Percentiles rank a stretch among this genome's conserved stretches.
Conservation (phyloP, 2,797 vertebrate species). For the Epinephelus coioides region DNA sequence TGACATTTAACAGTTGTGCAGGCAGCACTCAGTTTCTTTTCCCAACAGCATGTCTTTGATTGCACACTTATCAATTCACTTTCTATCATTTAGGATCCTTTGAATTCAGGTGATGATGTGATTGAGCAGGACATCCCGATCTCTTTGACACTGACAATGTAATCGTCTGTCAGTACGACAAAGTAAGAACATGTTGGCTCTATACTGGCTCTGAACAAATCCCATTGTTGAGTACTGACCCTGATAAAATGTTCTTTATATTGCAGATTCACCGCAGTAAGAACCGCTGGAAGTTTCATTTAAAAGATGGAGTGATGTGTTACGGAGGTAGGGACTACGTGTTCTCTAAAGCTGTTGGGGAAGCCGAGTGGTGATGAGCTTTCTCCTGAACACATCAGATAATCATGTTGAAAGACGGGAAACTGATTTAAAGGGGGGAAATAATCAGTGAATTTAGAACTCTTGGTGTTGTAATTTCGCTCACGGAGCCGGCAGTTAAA, state of each 20-base stretch:
- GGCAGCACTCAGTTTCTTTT: background rate
- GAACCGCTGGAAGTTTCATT: constrained; percentile 98
- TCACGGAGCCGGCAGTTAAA: constrained; percentile 29
- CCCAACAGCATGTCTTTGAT: constrained; percentile 7
- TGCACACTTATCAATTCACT: background rate
- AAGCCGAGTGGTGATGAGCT: constrained; percentile 94
- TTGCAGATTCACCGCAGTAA: constrained; percentile 96
- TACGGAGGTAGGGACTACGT: constrained; percentile 95
- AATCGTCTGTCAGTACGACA: constrained; percentile 98
- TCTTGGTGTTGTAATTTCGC: constrained; percentile 46
- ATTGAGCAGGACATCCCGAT: constrained; percentile 95
- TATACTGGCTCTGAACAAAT: background rate
- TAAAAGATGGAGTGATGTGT: constrained; percentile 97
- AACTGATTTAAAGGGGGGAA: constrained; percentile 39
- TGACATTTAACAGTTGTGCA: background rate
- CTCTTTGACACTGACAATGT: constrained; percentile 97
- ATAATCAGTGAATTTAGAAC: constrained; percentile 23
- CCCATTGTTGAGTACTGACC: background rate
- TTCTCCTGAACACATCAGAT: constrained; percentile 36
- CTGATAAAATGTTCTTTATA: background rate
- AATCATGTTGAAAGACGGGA: constrained; percentile 16
- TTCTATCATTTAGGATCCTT: constrained; percentile 88
- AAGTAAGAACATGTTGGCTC: constrained; percentile 84
- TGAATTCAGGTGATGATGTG: constrained; percentile 98
- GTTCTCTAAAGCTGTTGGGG: constrained; percentile 96